Conservation (phyloP, 2,888 invertebrate species). For the Latheticus oryzae region DNA sequence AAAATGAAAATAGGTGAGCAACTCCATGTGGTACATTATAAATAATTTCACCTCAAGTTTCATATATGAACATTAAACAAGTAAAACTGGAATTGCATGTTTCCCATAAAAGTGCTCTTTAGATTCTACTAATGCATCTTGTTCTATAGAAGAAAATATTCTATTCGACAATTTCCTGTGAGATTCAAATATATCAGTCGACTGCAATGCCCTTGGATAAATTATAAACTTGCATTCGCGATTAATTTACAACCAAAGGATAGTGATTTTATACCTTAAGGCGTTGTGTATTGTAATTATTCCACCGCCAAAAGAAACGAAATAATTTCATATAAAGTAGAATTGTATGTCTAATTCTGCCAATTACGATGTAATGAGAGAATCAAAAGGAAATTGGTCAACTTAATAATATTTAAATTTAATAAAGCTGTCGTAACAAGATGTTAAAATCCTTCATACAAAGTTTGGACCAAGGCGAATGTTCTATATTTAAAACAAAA, state of each 20-base stretch:
- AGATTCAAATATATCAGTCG: slow-evolving; percentile 15
- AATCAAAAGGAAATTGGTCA: too few species aligned
- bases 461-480: too few species aligned
- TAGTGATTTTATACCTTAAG: slow-evolving; percentile 18
- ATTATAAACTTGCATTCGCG: slow-evolving; percentile 21
- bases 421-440: too few species aligned
- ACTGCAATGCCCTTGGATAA: slow-evolving; percentile 21
- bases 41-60: slow-evolving; percentile 35
- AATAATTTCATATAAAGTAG: too few species aligned
- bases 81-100: slow-evolving; percentile 38
- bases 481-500: slow-evolving; percentile 10
- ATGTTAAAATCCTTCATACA: too few species aligned
- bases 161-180: slow-evolving; percentile 17
- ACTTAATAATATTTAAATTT: too few species aligned
- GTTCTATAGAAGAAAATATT: slow-evolving; percentile 9
- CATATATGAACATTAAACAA: slow-evolving; percentile 16
- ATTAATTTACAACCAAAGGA: slow-evolving; percentile 20
- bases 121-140: slow-evolving; percentile 21
- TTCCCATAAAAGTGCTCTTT: slow-evolving; percentile 23
- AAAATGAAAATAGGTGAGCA: slow-evolving; percentile 29
- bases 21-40: slow-evolving; percentile 25
- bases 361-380: too few species aligned
- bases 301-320: too few species aligned
- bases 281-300: slow-evolving; percentile 23
- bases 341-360: too few species aligned